Base-by-base conservation (phyloP, 2,888 invertebrate species). In the Thera britannica region DNA sequence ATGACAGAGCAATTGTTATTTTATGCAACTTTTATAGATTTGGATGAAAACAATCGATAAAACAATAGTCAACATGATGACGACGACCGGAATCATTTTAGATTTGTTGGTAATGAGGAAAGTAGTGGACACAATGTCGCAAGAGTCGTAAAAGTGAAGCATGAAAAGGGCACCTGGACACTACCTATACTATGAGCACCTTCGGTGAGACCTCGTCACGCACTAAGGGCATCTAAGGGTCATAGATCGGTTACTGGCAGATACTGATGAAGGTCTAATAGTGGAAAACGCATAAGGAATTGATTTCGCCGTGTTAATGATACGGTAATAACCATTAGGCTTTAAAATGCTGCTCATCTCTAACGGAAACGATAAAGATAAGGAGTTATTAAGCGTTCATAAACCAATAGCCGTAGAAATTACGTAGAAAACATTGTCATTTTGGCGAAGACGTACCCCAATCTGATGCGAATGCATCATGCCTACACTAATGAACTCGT, bases 181-280 rank as follows among this genome's bases (percentile, higher is more conserved):
- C 48, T 63, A 23, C 23, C 23, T 23, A 60, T 72, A 67, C 82
- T 80, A 80, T 74, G 75, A 82, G 79, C 76, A 60, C 81, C 78
- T 79, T 79, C 76, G 72, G 57, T 56, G 67, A 83, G 87, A 83
- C 90, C 90, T 92, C 87, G 90, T 86, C 90, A 90, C 93, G 90
- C 85, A 83, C 86, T 85, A 83, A 90, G 90, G 88, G 88, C 90
- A 84, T 81, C 78, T 80, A 78, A 88, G 89, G 87, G 87, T 87
- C 89, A 87, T 84, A 89, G 85, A 87, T 81, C 78, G 72, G 76
- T 78, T 78, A 77, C 79, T 75, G 80, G 75, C 76, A 76, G 85
- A 86, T 82, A 84, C 74, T 70, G 67, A 71, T 77, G 86, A 90
- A 88, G 90, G 90, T 78, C 79, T 76, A 65, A 68, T 74, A 72